Evolutionary conservation across 2,888 invertebrate genomes (phyloP).

Genomic region (Xestia sexstrigata): DNA sequence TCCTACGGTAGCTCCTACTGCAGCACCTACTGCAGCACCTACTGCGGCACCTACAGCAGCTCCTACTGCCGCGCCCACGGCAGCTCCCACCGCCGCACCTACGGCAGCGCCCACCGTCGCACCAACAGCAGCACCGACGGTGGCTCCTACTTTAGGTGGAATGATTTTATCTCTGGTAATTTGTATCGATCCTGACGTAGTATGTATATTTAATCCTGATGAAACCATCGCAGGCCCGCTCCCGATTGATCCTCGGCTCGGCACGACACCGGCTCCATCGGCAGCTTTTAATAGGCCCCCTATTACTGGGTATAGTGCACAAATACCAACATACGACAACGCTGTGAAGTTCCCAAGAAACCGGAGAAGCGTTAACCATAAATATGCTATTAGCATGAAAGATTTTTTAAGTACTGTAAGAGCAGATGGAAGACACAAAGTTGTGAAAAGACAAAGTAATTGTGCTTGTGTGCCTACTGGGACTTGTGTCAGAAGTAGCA

Average conservation of each 20-base stretch:
- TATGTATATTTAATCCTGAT: conserved; percentile 87
- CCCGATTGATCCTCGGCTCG: conserved; percentile 87
- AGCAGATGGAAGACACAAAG: conserved; percentile 70
- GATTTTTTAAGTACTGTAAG: conserved; percentile 60
- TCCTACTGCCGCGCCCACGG: conserved; percentile 8
- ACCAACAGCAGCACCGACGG: conserved; percentile 60
- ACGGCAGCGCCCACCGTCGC: conserved; percentile 48
- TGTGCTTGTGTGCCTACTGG: conserved; percentile 84
- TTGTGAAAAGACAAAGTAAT: conserved; percentile 82
- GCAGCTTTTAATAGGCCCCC: conserved; percentile 78
- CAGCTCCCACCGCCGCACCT: conserved; percentile 55
- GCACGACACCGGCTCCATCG: conserved; percentile 82
- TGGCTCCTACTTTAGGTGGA: conserved; percentile 75
- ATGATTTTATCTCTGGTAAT: conserved; percentile 81
- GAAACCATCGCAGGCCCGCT: conserved; percentile 84
- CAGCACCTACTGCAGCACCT: conserved; percentile 60
- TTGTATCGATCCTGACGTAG: conserved; percentile 84
- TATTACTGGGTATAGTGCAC: conserved; percentile 80
- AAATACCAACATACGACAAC: conserved; percentile 78
- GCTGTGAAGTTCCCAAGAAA: conserved; percentile 86
- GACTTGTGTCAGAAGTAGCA: conserved; percentile 78
- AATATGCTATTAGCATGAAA: conserved; percentile 54
- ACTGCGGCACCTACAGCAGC: not conserved
- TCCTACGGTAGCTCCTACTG: conserved; percentile 53
- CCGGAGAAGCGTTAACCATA: conserved; percentile 71